Evolutionary conservation across 1,140 invertebrate species (phyloP), one percentile per base, ranked within the genome.

Genomic region (Dinoponera quadriceps): DNA sequence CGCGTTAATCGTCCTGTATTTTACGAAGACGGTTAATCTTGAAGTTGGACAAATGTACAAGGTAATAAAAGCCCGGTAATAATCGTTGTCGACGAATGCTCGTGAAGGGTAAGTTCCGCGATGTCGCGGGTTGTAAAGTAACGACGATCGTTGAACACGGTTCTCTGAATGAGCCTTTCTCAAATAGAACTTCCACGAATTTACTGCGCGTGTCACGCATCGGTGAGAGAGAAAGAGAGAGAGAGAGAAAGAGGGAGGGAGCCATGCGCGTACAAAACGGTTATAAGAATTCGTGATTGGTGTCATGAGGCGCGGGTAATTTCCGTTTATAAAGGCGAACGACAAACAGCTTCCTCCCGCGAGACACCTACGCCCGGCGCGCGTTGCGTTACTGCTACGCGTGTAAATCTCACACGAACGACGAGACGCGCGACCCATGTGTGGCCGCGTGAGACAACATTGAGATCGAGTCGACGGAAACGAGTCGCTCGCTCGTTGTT

Each of bases 311-410:
- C 25, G 51, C 65, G 33, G 22, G 48, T 71, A 69, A 80, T 80
- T 84, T 82, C 63, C 66, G 87, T 65, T 78, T 77, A 84, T 88
- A 88, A 88, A 88, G 86, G 84, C 86, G 51, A 27, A 88, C 84
- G 78, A 88, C 83, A 85, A 88, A 87, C 68, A 83, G 60, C 83
- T 88, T 88, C 87, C 87, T 88, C 74, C 65, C 65, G 82, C 38
- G 69, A 83, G 85, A 60, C 86, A 87, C 86, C 86, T 82, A 88
- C 86, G 82, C 85, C 22, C 57, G 74, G n/a, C 83, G 83, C 48
- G 14, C 38, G 48, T 20, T 29, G n/a, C 48, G 14, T 54, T 69
- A 75, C 74, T 73, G 72, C 63, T 49, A 60, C 33, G 51, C 51
- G 65, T 77, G 44, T 80, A 71, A 80, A 80, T 80, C 49, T 69